These are phyloP conservation scores for Morpho deidamia DNA, from an alignment of 2,888 invertebrate genomes.

Conservation along the genomic window DNA sequence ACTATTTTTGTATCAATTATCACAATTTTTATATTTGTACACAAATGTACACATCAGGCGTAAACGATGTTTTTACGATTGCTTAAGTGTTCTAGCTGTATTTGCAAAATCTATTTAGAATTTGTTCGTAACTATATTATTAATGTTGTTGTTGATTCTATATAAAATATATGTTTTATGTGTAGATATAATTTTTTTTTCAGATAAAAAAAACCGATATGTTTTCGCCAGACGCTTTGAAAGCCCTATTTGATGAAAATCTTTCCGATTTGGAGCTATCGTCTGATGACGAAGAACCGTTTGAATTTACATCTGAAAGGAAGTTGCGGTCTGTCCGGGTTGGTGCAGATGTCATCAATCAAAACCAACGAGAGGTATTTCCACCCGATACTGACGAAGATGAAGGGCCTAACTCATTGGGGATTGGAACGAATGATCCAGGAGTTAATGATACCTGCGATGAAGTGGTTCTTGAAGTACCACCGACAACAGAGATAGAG, in stretches of 20 bases:
- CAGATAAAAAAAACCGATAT: conserved; percentile 21
- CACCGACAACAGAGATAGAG: conserved; percentile 19
- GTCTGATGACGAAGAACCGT: conserved; percentile 23
- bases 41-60: too few species aligned
- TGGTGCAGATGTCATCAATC: conserved; percentile 23
- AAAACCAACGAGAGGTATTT: conserved; percentile 22
- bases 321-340: conserved; percentile 21
- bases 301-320: conserved; percentile 15
- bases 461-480: conserved; percentile 15
- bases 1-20: too few species aligned
- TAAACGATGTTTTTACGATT: too few species aligned
- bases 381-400: conserved; percentile 24
- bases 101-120: too few species aligned
- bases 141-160: too few species aligned
- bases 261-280: conserved; percentile 20
- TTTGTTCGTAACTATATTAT: too few species aligned
- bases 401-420: conserved; percentile 23
- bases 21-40: too few species aligned
- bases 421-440: conserved; percentile 23
- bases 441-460: conserved; percentile 11
- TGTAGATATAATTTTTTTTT: conserved; percentile 16
- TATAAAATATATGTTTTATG: too few species aligned
- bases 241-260: conserved; percentile 5
- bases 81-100: too few species aligned
- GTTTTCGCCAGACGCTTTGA: conserved; percentile 16